phyloP scores from a whole-genome alignment of 2,113 vertebrate genomes.

The Phylloscopus whistleri region DNA sequence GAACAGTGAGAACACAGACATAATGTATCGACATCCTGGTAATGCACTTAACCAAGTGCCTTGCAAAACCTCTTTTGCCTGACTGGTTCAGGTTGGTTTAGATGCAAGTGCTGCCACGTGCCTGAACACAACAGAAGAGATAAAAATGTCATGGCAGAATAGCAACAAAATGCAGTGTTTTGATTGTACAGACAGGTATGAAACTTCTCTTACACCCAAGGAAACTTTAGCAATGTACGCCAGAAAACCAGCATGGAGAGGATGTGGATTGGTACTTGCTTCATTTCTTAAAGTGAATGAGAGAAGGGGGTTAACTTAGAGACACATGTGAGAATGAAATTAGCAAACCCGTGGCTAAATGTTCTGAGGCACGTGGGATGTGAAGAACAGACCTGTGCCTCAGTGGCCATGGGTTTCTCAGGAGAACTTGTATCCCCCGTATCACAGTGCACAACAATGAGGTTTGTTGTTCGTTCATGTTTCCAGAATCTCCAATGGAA shows the following conservation, averaged over 20 bases:
- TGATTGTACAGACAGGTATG: not conserved
- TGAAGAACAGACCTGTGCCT: not conserved
- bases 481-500: not conserved
- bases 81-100: not conserved
- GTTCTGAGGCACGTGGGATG: not conserved
- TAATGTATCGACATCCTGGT: not conserved
- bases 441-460: not conserved
- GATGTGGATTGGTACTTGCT: not conserved
- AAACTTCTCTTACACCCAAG: not conserved
- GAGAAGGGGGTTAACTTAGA: not conserved
- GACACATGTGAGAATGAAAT: not conserved
- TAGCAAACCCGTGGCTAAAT: not conserved
- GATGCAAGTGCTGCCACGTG: not conserved
- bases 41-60: not conserved
- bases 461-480: not conserved
- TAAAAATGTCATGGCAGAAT: not conserved
- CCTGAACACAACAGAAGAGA: not conserved
- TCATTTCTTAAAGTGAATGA: not conserved
- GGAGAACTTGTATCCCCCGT: not conserved
- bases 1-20: slow-evolving; percentile 28
- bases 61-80: not conserved
- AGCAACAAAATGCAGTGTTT: not conserved
- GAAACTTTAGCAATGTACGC: not conserved
- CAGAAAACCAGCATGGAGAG: not conserved
- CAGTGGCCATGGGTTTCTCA: not conserved